Base-by-base conservation (phyloP, 2,888 invertebrate species). In the Parnassius orleans region DNA sequence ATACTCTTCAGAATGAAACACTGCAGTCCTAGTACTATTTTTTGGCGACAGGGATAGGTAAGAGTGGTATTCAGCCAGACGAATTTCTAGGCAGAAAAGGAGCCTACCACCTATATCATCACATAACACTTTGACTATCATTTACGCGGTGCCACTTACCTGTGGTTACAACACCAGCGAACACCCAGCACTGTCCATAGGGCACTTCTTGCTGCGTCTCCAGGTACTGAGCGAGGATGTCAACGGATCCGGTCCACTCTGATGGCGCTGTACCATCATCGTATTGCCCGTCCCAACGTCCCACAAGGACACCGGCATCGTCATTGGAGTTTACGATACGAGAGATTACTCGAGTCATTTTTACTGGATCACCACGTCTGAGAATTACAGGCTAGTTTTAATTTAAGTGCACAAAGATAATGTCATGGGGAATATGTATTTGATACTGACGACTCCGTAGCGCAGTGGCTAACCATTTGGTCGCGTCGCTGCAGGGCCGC, bases 141-240 rank as follows among this genome's bases (percentile, higher is more conserved):
- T 33, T 24, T 24, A 3, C 3, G 5, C 43, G 11, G 11, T 3
- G 46, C 11, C 0, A 3, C 81, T 80, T 79, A 96, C 96, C 92
- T 68, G 97, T 94, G n/a, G 95, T 95, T 1, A 95, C 94, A 12
- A 97, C 94, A 0, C 96, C 97, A 43, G 96, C 95, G 77, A 96
- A 97, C 2, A 97, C 96, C 96, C 96, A 97, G 80, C 97, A 97
- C 77, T 97, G 97, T 3, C 97, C 97, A 73, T 95, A 97, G 15
- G 93, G 93, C 10, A 97, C 96, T 9, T 95, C 93, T 52, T 92
- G 84, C 66, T 93, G 92, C 0, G 91, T 94, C 78, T 93, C 93
- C 68, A 93, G 79, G 84, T 94, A 97, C 78, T 96, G 89, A 60
- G 94, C 93, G 58, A 97, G 83, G 73, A 97, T 97, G 53, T 95